Conservation (phyloP, 1,140 invertebrate species). For the Saccostrea glomerata region DNA sequence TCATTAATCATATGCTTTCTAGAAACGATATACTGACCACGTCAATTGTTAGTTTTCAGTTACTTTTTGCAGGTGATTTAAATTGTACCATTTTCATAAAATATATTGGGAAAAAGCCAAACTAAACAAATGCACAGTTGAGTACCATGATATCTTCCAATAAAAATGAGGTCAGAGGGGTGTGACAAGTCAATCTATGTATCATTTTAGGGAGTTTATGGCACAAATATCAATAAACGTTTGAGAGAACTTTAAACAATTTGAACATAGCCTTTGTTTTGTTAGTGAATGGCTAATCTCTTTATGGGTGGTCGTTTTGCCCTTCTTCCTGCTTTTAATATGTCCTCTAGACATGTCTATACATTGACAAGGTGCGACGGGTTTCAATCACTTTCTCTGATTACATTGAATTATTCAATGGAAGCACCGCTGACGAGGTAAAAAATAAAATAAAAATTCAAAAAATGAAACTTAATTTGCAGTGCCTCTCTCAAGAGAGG, state of each 20-base stretch:
- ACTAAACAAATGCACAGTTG: background rate
- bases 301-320: conserved; percentile 8
- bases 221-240: conserved; percentile 20
- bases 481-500: background rate
- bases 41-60: too few relatives aligned
- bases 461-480: background rate
- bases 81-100: background rate
- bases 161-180: background rate
- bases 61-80: background rate
- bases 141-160: background rate
- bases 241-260: conserved; percentile 27
- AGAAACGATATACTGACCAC: too few relatives aligned
- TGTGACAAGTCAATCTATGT: background rate
- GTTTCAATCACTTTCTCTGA: background rate
- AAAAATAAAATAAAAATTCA: conserved; percentile 9
- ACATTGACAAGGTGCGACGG: background rate
- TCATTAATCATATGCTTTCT: too few relatives aligned
- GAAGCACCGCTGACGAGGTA: background rate
- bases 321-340: conserved; percentile 8
- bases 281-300: conserved; percentile 19
- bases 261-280: conserved; percentile 7
- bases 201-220: background rate
- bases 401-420: background rate
- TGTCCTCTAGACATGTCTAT: background rate
- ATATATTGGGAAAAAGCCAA: background rate